Evolutionary conservation across 2,113 vertebrate species (phyloP).

Genomic region (Grus americana): DNA sequence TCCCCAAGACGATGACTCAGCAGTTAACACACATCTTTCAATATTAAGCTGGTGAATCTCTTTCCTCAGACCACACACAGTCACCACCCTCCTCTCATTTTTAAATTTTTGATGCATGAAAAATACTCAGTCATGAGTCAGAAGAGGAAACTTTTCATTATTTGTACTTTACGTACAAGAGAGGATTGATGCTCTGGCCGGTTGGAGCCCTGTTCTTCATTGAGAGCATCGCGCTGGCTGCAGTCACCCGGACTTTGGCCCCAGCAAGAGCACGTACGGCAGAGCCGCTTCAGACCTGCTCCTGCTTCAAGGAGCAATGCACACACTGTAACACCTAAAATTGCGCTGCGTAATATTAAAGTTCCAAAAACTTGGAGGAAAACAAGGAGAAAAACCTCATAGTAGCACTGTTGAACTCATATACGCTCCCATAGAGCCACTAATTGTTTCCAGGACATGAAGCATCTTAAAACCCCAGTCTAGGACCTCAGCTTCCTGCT

Average conservation of each 20-base stretch:
- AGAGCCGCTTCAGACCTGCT: background rate
- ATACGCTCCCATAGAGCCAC: background rate
- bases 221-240: background rate
- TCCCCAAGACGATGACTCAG: conserved; percentile 7
- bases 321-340: background rate
- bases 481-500: background rate
- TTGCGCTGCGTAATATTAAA: background rate
- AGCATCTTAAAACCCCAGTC: background rate
- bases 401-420: background rate
- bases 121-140: background rate
- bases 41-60: background rate
- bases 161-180: background rate
- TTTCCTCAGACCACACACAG: background rate
- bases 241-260: background rate
- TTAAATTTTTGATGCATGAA: background rate
- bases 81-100: background rate
- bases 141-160: background rate
- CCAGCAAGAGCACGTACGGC: background rate
- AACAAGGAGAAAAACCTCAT: background rate
- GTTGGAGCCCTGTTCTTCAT: background rate
- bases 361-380: background rate
- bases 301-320: background rate
- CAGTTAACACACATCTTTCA: background rate
- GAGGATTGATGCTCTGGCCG: background rate
- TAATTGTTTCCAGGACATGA: background rate